A percentile compares a stretch with the other conserved stretches of the same genome.
phyloP scores from a whole-genome alignment of 2,888 invertebrate species.

The Polylopha cassiicola region DNA sequence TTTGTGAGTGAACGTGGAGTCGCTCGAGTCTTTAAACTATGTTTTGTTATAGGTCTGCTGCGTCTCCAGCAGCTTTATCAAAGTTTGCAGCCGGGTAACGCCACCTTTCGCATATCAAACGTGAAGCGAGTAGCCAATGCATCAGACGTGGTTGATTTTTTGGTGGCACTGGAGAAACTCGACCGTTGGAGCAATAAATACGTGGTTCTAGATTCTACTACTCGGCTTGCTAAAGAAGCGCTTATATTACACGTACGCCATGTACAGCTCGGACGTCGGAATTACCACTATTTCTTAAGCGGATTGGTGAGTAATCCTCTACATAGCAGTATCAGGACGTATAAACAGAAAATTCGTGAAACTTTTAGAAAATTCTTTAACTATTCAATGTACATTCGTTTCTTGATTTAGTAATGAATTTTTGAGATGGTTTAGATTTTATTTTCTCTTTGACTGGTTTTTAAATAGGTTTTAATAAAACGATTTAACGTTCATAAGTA shows the following conservation, averaged over 20 bases:
- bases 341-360: no score
- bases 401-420: no score
- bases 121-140: constrained; percentile 90
- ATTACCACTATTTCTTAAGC: constrained; percentile 93
- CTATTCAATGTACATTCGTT: no score
- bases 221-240: constrained; percentile 90
- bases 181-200: constrained; percentile 92
- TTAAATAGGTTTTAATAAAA: no score
- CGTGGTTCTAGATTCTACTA: constrained; percentile 91
- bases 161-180: constrained; percentile 86
- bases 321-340: no score
- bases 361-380: no score
- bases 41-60: constrained; percentile 85
- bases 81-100: constrained; percentile 87
- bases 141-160: constrained; percentile 88
- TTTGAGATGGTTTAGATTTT: no score
- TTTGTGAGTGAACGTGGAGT: no score
- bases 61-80: constrained; percentile 95
- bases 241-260: constrained; percentile 91
- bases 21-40: no score
- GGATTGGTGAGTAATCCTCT: constrained; percentile 84
- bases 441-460: no score
- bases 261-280: constrained; percentile 89
- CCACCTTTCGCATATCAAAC: constrained; percentile 89
- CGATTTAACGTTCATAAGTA: no score